Evolutionary conservation across 2,888 invertebrate species (phyloP), one percentile per base, ranked within the genome.

Genomic region (Caenorhabditis sp.): DNA sequence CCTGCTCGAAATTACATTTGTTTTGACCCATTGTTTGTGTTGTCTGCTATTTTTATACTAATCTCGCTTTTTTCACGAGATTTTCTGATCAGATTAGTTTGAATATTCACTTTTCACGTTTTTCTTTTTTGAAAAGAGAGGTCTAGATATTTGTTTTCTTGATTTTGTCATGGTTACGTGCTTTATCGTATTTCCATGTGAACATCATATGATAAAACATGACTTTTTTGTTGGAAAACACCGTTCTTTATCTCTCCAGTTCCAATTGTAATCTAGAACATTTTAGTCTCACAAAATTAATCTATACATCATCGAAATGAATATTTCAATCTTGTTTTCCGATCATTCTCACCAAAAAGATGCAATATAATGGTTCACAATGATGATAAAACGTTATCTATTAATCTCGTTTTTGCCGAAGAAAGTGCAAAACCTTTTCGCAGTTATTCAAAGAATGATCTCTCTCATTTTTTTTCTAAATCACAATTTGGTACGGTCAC

Each of bases 1-100:
- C 31, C 24, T 43, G 26, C 43, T 62, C n/a, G 3, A 31, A 27
- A 58, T 58, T 61, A 43, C 61, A 65, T 65, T 69, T 65, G 69
- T 66, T 43, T 43, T 43, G 43, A 31, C 31, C 31, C 31, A 31
- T 6, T 31, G 31, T 10, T 4, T 31, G 10, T 31, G 31, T 31
- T 43, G 6, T 43, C 10, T 6, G 3, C 17, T 43, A 12, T 17
- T 43, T 10, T 43, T 17, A 36, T 36, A 8, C 12, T 36, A 36
- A 8, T 36, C 12, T 36, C 6, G 36, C 12, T 36, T 36, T 12
- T 8, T 12, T n/a, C n/a, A n/a, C n/a, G n/a, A n/a, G n/a, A n/a
- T n/a, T n/a, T n/a, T n/a, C n/a, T n/a, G n/a, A n/a, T n/a, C n/a
- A n/a, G n/a, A n/a, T n/a, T n/a, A n/a, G n/a, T n/a, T n/a, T 36